These are phyloP conservation scores for Rynchops niger DNA, from an alignment of 2,113 vertebrate species.

Conservation along the genomic window DNA sequence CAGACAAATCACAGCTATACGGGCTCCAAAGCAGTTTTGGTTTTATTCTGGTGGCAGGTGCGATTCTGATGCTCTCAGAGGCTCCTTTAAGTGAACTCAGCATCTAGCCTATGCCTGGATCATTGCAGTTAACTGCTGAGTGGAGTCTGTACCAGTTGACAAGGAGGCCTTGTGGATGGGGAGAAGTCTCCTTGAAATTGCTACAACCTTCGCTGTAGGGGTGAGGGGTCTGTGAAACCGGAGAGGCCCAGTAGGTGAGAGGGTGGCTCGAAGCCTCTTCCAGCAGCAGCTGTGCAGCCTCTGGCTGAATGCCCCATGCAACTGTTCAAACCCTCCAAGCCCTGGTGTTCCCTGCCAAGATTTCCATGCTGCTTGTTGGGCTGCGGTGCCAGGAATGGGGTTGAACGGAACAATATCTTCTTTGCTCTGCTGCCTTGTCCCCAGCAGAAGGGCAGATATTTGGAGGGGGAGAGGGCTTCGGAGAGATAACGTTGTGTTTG, in stretches of 20 bases:
- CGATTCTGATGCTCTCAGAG: neutral
- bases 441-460: neutral
- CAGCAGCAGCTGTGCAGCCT: constrained; percentile 25
- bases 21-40: neutral
- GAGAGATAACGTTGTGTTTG: neutral
- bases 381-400: neutral
- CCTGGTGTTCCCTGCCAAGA: neutral
- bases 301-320: neutral
- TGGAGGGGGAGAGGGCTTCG: neutral
- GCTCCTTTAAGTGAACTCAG: neutral
- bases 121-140: neutral
- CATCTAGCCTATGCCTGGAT: neutral
- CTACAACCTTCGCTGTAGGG: neutral
- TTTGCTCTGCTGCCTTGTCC: constrained; percentile 12
- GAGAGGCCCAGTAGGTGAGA: neutral
- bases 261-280: neutral
- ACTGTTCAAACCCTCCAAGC: neutral
- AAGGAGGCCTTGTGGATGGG: neutral
- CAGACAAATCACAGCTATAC: neutral
- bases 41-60: neutral
- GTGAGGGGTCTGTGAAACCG: neutral
- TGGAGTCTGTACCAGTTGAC: neutral
- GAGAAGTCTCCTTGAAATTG: neutral
- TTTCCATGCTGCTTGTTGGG: constrained; percentile 5
- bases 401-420: neutral